Conservation (phyloP, 2,888 invertebrate genomes). For the Zaprionus obscuricornis region DNA sequence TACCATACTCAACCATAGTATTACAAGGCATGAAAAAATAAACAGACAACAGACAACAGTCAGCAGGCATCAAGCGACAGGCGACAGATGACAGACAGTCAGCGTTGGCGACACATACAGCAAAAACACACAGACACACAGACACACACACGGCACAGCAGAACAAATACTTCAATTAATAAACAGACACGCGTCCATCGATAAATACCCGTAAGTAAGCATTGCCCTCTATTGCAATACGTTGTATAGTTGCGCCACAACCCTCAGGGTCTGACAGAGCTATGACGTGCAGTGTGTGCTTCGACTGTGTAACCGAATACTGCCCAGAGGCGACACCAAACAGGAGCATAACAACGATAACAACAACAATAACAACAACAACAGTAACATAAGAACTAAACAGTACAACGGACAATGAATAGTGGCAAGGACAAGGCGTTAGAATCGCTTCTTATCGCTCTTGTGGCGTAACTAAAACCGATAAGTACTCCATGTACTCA, state of each 20-base stretch:
- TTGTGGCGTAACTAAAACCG: constrained; percentile 49
- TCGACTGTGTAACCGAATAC: constrained; percentile 50
- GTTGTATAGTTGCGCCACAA: constrained; percentile 18
- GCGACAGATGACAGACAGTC: neutral
- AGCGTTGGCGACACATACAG: constrained; percentile 32
- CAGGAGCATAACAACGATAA: constrained; percentile 10
- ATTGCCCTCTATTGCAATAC: constrained; percentile 28
- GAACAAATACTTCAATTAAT: constrained; percentile 78
- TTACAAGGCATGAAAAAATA: constrained; percentile 35
- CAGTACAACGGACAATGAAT: neutral
- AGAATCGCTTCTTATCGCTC: constrained; percentile 36
- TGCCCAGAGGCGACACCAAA: constrained; percentile 22
- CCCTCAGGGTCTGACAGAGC: constrained; percentile 34
- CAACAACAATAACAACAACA: constrained; percentile 36
- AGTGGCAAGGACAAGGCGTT: constrained; percentile 19
- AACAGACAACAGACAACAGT: constrained; percentile 41
- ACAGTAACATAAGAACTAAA: neutral
- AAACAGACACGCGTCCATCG: constrained; percentile 77
- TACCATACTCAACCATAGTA: no score
- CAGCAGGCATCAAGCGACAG: constrained; percentile 53
- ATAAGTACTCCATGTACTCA: constrained; percentile 38
- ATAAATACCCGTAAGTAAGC: constrained; percentile 59
- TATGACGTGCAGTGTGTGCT: no score
- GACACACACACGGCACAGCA: no score
- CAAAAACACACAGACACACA: constrained; percentile 32